Evolutionary conservation across 2,888 invertebrate genomes (phyloP), one percentile per base, ranked within the genome.

Genomic region (Catocala sponsa): DNA sequence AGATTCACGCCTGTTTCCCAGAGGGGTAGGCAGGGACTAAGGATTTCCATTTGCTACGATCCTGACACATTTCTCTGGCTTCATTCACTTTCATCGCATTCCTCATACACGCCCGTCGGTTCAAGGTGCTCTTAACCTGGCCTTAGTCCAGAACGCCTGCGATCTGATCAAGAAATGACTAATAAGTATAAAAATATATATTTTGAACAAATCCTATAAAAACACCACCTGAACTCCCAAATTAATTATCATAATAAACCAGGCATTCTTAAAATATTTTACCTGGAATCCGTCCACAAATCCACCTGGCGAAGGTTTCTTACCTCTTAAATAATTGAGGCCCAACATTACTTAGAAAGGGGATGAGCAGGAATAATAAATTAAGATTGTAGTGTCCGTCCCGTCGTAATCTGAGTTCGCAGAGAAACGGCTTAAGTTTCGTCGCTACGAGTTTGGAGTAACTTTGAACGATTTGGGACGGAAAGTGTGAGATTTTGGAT

Each of bases 341-440:
- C 52, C n/a, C 43, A 5, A 53, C 32, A 58, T 73, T 53, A 64
- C 50, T 62, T 59, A 55, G 57, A n/a, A 13, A 9, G 42, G 15
- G 12, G 6, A 57, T 33, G 46, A 59, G 15, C 4, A 61, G 56
- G 62, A 51, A 68, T 76, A 63, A 76, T 68, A 60, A 68, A 72
- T 72, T 72, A 55, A 48, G 50, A 47, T 10, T 13, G 32, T 11
- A 25, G n/a, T 43, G 25, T 51, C 46, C 53, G 64, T 68, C 56
- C 56, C 59, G 44, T n/a, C 10, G 11, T 53, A 73, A 58, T 76
- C 57, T 33, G 43, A 68, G 61, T 58, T 68, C 65, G 53, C 11
- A 7, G 10, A 38, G 13, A 60, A 68, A 68, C 60, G 50, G 62
- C 48, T 7, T 50, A 73, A 73, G 63, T 73, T 76, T 9, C 41